These are phyloP conservation scores for Calyptommatus sinebrachiatus DNA, from an alignment of 2,113 vertebrate species.

Conservation along the genomic window DNA sequence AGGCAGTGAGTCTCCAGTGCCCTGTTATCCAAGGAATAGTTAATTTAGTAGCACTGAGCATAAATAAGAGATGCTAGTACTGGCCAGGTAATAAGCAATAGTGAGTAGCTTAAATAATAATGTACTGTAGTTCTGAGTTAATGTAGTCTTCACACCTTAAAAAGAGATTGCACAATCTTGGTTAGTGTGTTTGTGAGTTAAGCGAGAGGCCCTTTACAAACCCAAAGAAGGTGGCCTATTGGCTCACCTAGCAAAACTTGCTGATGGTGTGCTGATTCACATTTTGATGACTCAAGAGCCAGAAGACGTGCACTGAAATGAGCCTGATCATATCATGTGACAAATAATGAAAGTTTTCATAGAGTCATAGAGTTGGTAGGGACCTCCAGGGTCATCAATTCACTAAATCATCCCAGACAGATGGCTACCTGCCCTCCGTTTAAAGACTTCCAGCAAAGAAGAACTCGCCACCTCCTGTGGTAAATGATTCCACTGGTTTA, in stretches of 20 bases:
- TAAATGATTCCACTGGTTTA: too few relatives aligned
- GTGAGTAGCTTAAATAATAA: not conserved
- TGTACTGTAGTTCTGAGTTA: not conserved
- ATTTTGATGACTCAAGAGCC: not conserved
- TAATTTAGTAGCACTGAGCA: not conserved
- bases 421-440: too few relatives aligned
- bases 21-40: not conserved
- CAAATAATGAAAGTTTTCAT: not conserved
- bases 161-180: not conserved
- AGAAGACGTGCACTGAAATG: not conserved
- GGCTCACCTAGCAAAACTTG: not conserved
- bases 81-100: too few relatives aligned
- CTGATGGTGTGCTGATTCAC: conserved; percentile 2
- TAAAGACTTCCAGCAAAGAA: too few relatives aligned
- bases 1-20: not conserved
- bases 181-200: not conserved
- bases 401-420: too few relatives aligned
- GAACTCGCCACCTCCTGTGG: too few relatives aligned
- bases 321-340: not conserved
- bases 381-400: too few relatives aligned
- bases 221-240: not conserved
- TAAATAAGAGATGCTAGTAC: too few relatives aligned
- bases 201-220: not conserved
- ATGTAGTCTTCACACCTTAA: not conserved
- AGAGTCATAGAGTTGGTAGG: too few relatives aligned